Evolutionary conservation across 2,888 invertebrate species (phyloP).

Genomic region (Pardosa pseudoannulata): DNA sequence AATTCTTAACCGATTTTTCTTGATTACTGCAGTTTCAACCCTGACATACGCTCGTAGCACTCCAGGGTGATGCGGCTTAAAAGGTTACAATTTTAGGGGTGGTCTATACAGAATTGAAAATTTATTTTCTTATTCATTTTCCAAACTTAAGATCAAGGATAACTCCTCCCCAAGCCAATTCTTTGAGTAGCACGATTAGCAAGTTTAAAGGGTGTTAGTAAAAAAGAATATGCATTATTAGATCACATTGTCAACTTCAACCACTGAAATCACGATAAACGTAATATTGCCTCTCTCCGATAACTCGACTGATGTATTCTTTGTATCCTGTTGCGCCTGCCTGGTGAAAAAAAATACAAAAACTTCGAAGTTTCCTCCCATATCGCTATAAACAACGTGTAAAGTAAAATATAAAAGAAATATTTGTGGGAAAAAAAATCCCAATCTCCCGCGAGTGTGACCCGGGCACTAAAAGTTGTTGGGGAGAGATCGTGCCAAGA

Average conservation of each 20-base stretch:
- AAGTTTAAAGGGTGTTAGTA: not conserved
- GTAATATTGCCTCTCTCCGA: not conserved
- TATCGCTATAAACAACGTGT: not conserved
- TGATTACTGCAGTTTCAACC: too few relatives aligned
- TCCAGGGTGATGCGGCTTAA: too few relatives aligned
- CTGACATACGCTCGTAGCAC: too few relatives aligned
- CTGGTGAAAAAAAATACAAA: not conserved
- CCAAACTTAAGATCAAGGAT: too few relatives aligned
- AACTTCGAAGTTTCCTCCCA: not conserved
- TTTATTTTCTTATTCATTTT: too few relatives aligned
- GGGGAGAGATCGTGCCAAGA: slow-evolving; percentile 49
- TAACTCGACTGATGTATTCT: not conserved
- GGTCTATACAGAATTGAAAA: too few relatives aligned
- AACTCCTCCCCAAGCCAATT: not conserved
- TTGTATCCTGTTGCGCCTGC: slow-evolving; percentile 8
- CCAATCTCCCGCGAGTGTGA: not conserved
- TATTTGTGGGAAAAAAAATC: not conserved
- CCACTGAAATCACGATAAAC: not conserved
- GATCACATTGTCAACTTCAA: not conserved
- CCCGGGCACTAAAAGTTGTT: not conserved
- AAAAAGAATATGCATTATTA: not conserved
- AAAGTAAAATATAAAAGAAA: slow-evolving; percentile 18
- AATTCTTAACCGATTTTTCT: too few relatives aligned
- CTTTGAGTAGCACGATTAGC: not conserved
- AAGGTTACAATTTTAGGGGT: too few relatives aligned